Evolutionary conservation across 2,888 invertebrate species (phyloP), one percentile per base, ranked within the genome.

Genomic region (Hirtodrosophila duncani): DNA sequence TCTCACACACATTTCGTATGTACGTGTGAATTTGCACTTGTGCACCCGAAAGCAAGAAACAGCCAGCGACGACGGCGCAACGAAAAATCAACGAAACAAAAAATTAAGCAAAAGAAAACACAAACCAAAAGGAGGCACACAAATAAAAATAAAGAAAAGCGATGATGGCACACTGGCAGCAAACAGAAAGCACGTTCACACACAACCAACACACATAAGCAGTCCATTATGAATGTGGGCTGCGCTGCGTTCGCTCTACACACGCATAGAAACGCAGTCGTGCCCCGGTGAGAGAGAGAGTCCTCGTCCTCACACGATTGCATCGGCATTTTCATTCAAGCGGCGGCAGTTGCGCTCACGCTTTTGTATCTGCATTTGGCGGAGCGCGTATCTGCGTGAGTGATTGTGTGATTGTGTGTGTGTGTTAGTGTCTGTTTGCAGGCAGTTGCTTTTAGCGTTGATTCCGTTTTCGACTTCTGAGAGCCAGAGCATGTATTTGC

Each of bases 251-350:
- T n/a, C n/a, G 33, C 34, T 11, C 18, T 41, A 36, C 48, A 51
- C 52, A 71, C 60, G 41, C 55, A 61, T 24, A 61, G 59, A 53
- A 16, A 41, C 53, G 51, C 48, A 57, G 44, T 50, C 36, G 57
- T 46, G 43, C 53, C 46, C 58, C 23, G 29, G 27, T 10, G 33
- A 14, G 26, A n/a, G 33, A 42, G 42, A 33, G 13, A 31, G 49
- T 20, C 41, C 34, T 43, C 30, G 41, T 4, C 30, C 24, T 60
- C 44, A 44, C 24, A 17, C 58, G 64, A 81, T 67, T 82, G 82
- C 83, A 82, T 82, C 84, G 82, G 82, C 69, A 82, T 82, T 82
- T 82, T 82, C 81, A 81, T 81, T 81, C 83, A 81, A 82, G 78
- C 59, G 46, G 18, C 50, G n/a, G n/a, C n/a, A n/a, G n/a, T 43